phyloP scores from a whole-genome alignment of 2,113 vertebrate species.

The Pogona vitticeps region DNA sequence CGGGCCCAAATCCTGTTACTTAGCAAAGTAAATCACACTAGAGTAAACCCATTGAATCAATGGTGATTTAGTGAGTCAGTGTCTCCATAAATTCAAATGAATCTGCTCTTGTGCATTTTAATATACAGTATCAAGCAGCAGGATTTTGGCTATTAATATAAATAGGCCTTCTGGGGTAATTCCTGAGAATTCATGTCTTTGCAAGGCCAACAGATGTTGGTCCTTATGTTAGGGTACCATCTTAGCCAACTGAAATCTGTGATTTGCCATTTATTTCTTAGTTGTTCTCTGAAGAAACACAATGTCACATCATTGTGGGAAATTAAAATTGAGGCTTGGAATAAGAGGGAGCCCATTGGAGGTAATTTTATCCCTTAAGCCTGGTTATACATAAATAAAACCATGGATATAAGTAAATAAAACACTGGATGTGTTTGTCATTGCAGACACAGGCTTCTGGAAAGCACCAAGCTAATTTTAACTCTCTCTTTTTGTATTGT shows the following conservation, averaged over 20 bases:
- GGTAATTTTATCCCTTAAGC: background rate
- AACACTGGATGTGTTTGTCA: constrained; percentile 15
- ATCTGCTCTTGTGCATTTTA: too few relatives aligned
- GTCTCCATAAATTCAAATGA: too few relatives aligned
- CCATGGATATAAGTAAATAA: background rate
- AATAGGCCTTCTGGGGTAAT: background rate
- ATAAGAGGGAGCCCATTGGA: background rate
- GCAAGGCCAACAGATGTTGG: background rate
- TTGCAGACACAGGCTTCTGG: constrained; percentile 20
- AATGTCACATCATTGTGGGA: background rate
- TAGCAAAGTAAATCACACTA: too few relatives aligned
- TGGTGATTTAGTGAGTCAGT: too few relatives aligned
- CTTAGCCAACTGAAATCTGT: background rate
- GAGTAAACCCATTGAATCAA: too few relatives aligned
- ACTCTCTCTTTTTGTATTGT: constrained; percentile 57
- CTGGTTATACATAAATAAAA: background rate
- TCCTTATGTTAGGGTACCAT: background rate
- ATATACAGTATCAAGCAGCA: too few relatives aligned
- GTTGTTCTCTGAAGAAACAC: background rate
- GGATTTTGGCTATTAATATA: background rate
- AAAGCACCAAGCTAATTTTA: constrained; percentile 1
- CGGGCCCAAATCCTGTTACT: too few relatives aligned
- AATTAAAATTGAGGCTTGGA: background rate
- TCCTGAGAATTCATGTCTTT: background rate
- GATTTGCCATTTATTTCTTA: background rate